Evolutionary conservation across 2,797 vertebrate genomes (phyloP), one percentile per base, ranked within the genome.

Genomic region (Danio tinwini): DNA sequence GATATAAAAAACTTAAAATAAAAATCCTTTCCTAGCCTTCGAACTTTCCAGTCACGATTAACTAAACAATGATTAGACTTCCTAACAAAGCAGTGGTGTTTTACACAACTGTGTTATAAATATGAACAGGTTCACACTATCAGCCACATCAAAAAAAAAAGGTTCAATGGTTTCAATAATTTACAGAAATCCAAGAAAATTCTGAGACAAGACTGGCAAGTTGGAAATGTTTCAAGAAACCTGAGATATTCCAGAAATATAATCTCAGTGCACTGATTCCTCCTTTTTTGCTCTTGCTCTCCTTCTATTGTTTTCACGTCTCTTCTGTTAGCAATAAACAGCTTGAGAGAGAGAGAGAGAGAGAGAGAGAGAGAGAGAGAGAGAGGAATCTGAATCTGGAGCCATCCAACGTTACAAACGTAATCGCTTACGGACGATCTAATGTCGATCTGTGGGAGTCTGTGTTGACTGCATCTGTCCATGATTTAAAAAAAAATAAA

Each of bases 321-420:
- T 53, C 67, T 80, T 63, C 62, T 74, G 80, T 85, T 83, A 79
- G 67, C 76, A 80, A 78, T 83, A 83, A 85, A 83, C 79, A 80
- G 61, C 42, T 67, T 6, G 39, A 49, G 16, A 69, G 44, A n/a
- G n/a, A n/a, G n/a, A n/a, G n/a, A n/a, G n/a, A n/a, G n/a, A n/a
- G n/a, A n/a, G n/a, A n/a, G n/a, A n/a, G n/a, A n/a, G n/a, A n/a
- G n/a, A 1, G n/a, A n/a, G n/a, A n/a, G n/a, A n/a, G 29, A 29
- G 29, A 29, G 29, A 53, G 47, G 61, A 74, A 70, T 76, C 39
- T 52, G 17, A n/a, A 76, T 40, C 49, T 44, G 17, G 49, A 65
- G 37, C 49, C 29, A 19, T 40, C 40, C 42, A 73, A 76, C 45
- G 62, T 74, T 62, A 49, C 13, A 61, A 61, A 40, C 47, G 56